Percentiles rank a stretch among this genome's conserved stretches.
These are phyloP conservation scores for Clinocottus analis DNA, from an alignment of 2,113 vertebrate species.

Conservation along the genomic window DNA sequence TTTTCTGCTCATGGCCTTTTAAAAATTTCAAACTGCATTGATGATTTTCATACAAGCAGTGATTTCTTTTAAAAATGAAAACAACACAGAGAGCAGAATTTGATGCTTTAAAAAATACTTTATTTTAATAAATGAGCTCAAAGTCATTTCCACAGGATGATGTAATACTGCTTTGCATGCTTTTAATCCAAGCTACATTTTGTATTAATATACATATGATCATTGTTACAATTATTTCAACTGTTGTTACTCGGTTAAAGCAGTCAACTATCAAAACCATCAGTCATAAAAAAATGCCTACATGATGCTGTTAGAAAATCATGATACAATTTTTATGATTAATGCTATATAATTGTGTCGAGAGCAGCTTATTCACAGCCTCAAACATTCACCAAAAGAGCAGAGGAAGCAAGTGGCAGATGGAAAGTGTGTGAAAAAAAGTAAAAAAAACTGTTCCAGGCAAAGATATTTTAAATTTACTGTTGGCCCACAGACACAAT, in stretches of 20 bases:
- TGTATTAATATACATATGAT: conserved; percentile 51
- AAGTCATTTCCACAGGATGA: conserved; percentile 45
- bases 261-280: conserved; percentile 44
- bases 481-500: conserved; percentile 84
- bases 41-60: conserved; percentile 18
- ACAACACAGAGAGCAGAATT: conserved; percentile 29
- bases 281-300: conserved; percentile 42
- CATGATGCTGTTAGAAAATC: conserved; percentile 39
- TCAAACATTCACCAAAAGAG: conserved; percentile 66
- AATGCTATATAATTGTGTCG: conserved; percentile 63
- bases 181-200: conserved; percentile 38
- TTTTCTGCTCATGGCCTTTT: conserved; percentile 40
- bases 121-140: conserved; percentile 47
- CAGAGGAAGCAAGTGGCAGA: conserved; percentile 61
- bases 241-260: conserved; percentile 39
- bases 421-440: conserved; percentile 60
- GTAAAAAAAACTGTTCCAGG: conserved; percentile 63
- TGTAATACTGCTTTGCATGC: not conserved
- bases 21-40: conserved; percentile 19
- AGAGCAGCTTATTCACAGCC: conserved; percentile 64
- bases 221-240: conserved; percentile 29
- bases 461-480: conserved; percentile 81
- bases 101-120: conserved; percentile 16
- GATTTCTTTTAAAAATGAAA: conserved; percentile 13
- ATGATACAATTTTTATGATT: conserved; percentile 56